These are phyloP conservation scores for Conus betulinus DNA, from an alignment of 1,140 invertebrate genomes.

Conservation along the genomic window DNA sequence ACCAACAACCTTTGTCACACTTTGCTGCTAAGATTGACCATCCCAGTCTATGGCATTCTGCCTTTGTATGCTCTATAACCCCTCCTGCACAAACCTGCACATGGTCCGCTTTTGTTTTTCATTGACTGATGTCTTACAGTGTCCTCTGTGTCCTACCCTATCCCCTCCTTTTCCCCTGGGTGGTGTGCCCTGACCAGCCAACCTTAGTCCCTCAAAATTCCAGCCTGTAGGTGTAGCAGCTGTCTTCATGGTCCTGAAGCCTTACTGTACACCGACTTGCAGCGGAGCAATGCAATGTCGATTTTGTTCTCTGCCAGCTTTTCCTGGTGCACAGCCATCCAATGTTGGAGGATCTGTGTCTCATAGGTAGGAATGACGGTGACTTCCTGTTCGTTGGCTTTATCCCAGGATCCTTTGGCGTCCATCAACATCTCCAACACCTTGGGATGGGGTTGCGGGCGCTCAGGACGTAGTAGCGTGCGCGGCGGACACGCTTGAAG, in stretches of 20 bases:
- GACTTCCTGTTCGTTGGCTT: constrained; percentile 95
- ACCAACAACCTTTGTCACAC: no score
- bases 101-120: background rate
- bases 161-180: background rate
- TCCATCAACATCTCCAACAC: constrained; percentile 95
- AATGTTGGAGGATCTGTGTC: constrained; percentile 95
- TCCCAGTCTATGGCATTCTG: background rate
- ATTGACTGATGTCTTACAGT: background rate
- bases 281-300: constrained; percentile 95
- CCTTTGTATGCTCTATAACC: background rate
- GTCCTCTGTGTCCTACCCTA: background rate
- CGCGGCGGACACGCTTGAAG: constrained; percentile 91
- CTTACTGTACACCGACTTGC: constrained; percentile 97
- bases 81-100: background rate
- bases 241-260: constrained; percentile 98
- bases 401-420: constrained; percentile 95
- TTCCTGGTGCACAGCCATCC: constrained; percentile 97
- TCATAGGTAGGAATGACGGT: constrained; percentile 99
- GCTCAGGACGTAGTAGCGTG: constrained; percentile 97
- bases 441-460: constrained; percentile 93
- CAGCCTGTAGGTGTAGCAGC: constrained; percentile 95
- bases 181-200: background rate
- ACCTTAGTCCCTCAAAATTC: constrained; percentile 86
- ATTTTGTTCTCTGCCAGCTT: constrained; percentile 92
- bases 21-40: no score